Evolutionary conservation across 2,888 invertebrate genomes (phyloP).

Genomic region (Mylabris sibirica): DNA sequence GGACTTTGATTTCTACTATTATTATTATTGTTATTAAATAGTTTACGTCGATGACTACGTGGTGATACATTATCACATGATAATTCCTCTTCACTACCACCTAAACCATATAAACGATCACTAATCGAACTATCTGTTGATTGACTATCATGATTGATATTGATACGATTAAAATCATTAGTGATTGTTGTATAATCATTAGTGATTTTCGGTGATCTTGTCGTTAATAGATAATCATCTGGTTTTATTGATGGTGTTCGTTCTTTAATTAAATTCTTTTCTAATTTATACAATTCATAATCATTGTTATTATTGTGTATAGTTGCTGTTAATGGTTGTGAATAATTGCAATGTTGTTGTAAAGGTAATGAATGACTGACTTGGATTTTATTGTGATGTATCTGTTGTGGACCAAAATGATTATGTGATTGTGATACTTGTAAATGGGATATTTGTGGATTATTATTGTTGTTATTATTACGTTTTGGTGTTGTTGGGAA

Average conservation of each 20-base stretch:
- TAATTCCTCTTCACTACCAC: conserved; percentile 66
- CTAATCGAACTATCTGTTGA: conserved; percentile 65
- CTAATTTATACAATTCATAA: conserved; percentile 54
- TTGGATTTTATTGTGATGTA: conserved; percentile 60
- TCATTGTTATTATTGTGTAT: conserved; percentile 56
- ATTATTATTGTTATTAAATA: conserved; percentile 57
- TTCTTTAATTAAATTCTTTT: conserved; percentile 55
- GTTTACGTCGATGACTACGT: conserved; percentile 62
- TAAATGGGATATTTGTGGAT: conserved; percentile 23
- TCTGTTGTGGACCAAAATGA: conserved; percentile 55
- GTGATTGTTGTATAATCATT: conserved; percentile 49
- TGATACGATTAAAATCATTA: conserved; percentile 53
- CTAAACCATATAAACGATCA: conserved; percentile 56
- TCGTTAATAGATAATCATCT: conserved; percentile 61
- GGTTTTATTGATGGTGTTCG: conserved; percentile 58
- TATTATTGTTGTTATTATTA: conserved; percentile 50
- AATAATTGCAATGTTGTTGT: conserved; percentile 58
- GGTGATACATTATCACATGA: conserved; percentile 67
- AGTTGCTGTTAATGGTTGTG: conserved; percentile 57
- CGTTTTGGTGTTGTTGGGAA: conserved; percentile 59
- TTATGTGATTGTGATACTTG: conserved; percentile 52
- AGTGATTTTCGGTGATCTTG: conserved; percentile 54
- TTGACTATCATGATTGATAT: conserved; percentile 61
- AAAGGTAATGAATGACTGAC: conserved; percentile 61
- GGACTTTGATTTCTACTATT: conserved; percentile 70